phyloP scores from a whole-genome alignment of 2,113 vertebrate species.

The Hiodon alosoides region DNA sequence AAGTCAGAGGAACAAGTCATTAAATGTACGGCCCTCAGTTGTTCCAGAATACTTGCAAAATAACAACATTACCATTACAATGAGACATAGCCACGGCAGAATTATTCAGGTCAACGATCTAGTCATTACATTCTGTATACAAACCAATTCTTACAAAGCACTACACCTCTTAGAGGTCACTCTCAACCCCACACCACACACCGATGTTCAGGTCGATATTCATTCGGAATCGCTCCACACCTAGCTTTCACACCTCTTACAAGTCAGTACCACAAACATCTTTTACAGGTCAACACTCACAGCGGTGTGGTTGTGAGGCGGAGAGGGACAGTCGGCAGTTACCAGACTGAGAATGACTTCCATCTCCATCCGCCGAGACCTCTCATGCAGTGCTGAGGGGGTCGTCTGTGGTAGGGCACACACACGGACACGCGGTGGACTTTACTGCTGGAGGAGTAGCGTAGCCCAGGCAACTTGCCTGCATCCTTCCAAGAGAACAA shows the following conservation, averaged over 20 bases:
- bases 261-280: background rate
- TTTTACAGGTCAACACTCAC: background rate
- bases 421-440: too few relatives aligned
- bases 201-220: background rate
- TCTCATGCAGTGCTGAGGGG: background rate
- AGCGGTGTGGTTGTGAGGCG: background rate
- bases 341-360: conserved; percentile 37
- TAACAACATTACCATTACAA: too few relatives aligned
- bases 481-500: background rate
- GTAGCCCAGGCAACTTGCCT: background rate
- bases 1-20: too few relatives aligned
- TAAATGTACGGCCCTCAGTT: too few relatives aligned
- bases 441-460: background rate
- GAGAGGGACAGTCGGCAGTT: conserved; percentile 21
- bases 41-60: too few relatives aligned
- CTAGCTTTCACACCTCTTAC: background rate
- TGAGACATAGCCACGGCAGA: too few relatives aligned
- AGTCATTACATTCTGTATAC: background rate
- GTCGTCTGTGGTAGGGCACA: background rate
- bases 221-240: background rate
- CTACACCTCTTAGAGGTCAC: background rate
- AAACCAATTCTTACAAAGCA: background rate
- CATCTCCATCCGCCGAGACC: conserved; percentile 13
- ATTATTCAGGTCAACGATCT: too few relatives aligned
- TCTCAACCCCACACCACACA: background rate